Base-by-base conservation (phyloP, 1,140 invertebrate species). In the Microplitis demolitor region DNA sequence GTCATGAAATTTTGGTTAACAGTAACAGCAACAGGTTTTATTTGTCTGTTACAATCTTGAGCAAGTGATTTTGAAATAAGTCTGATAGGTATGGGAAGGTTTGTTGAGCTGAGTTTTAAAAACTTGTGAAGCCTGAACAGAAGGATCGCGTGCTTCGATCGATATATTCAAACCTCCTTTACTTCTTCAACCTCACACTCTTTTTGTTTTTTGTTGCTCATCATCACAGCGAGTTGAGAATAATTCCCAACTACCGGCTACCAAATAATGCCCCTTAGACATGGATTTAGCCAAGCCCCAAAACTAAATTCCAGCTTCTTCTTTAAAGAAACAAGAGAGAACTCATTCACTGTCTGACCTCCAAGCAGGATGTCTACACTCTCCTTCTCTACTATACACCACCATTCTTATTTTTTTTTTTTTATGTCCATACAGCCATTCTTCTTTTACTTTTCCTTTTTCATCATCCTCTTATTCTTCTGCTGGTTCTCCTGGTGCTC, bases 181-280 rank as follows among this genome's bases (percentile, higher is more conserved):
- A 45, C 39, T 45, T 58, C 34, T 31, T 16, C 16, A 35, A 24
- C 58, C 33, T 45, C 45, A 31, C 35, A 35, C 35, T 61, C 58
- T 70, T 60, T 50, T 50, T 39, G 24, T 24, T 24, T 24, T 62
- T 39, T 24, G 33, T 53, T 33, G 13, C 60, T 50, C 58, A 9
- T 16, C 39, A 45, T 63, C 50, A 14, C 14, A 50, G 37, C 45
- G 37, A 24, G 53, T 34, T 58, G n/a, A 31, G 4, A 34, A 67
- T 72, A 72, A 72, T 72, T 72, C 63, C 35, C 71, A 72, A 72
- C 71, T 72, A 72, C 71, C 71, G 64, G 71, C 71, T 72, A 72
- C 71, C 71, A 72, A 72, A 72, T 72, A 72, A 72, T 72, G 71
- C 71, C 63, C 71, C 64, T 34, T 37, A 50, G 63, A 72, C 39